Evolutionary conservation across 2,797 vertebrate genomes (phyloP).

Genomic region (Alauda arvensis): DNA sequence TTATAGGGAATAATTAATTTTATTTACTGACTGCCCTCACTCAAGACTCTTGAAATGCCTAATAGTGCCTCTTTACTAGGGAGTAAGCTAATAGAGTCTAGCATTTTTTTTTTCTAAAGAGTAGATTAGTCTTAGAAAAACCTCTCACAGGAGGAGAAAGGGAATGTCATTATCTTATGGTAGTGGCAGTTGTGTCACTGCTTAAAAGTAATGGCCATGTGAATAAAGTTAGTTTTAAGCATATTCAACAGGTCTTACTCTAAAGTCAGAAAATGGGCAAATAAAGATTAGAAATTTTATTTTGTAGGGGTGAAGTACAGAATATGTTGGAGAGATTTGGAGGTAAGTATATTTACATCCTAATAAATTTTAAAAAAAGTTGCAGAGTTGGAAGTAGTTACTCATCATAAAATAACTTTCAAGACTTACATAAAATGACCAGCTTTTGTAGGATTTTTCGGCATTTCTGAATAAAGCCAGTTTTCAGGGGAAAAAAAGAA

Average conservation of each 20-base stretch:
- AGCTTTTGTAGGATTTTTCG: neutral
- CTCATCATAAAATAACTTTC: neutral
- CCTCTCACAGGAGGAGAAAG: neutral
- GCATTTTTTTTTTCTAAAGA: too few species aligned
- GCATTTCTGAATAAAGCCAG: neutral
- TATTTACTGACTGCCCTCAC: neutral
- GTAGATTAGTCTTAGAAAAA: neutral
- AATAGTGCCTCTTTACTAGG: neutral
- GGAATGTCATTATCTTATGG: neutral
- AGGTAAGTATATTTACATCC: constrained; percentile 70
- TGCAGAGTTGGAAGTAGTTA: neutral
- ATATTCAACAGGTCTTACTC: neutral
- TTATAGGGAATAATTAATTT: neutral
- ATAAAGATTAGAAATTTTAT: neutral
- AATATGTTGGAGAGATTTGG: constrained; percentile 90
- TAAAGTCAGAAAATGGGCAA: neutral
- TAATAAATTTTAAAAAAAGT: neutral
- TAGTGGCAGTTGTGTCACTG: neutral
- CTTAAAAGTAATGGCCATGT: neutral
- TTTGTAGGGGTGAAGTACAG: constrained; percentile 86
- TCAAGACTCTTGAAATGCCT: neutral
- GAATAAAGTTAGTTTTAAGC: constrained; percentile 3
- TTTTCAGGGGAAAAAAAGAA: neutral
- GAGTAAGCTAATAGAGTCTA: neutral
- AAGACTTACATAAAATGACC: neutral